Evolutionary conservation across 2,797 vertebrate genomes (phyloP).

Genomic region (Manis javanica): DNA sequence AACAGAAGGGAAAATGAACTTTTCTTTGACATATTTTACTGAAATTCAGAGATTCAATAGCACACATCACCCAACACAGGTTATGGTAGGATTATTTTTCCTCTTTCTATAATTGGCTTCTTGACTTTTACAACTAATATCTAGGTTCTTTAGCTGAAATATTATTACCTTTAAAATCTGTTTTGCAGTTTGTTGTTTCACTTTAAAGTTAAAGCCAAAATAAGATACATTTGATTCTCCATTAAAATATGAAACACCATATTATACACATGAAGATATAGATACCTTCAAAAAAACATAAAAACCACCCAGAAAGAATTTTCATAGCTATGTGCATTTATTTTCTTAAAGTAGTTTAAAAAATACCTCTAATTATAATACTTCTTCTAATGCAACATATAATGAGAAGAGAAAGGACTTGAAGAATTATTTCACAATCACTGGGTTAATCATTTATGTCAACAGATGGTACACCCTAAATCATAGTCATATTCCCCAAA

Average conservation of each 20-base stretch:
- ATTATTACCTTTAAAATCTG: constrained; percentile 15
- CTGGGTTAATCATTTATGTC: background rate
- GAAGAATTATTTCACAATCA: constrained; percentile 39
- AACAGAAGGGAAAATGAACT: constrained; percentile 60
- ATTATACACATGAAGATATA: background rate
- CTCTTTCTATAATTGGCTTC: constrained; percentile 6
- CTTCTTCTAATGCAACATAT: constrained; percentile 10
- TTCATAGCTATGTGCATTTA: constrained; percentile 13
- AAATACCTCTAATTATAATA: constrained; percentile 40
- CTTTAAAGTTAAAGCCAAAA: constrained; percentile 28
- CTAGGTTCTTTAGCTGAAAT: background rate
- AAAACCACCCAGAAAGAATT: background rate
- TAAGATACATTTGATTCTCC: background rate
- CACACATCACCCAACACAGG: background rate
- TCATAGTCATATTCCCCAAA: background rate
- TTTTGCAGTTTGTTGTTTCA: constrained; percentile 41
- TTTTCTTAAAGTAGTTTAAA: constrained; percentile 13
- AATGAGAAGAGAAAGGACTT: background rate
- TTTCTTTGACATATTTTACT: constrained; percentile 20
- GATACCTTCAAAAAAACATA: background rate
- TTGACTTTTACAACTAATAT: constrained; percentile 42
- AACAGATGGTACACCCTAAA: background rate
- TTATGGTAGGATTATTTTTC: constrained; percentile 7
- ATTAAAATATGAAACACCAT: constrained; percentile 40
- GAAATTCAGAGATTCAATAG: constrained; percentile 39